These are phyloP conservation scores for Neodiprion lecontei DNA, from an alignment of 1,140 invertebrate genomes.

Conservation along the genomic window DNA sequence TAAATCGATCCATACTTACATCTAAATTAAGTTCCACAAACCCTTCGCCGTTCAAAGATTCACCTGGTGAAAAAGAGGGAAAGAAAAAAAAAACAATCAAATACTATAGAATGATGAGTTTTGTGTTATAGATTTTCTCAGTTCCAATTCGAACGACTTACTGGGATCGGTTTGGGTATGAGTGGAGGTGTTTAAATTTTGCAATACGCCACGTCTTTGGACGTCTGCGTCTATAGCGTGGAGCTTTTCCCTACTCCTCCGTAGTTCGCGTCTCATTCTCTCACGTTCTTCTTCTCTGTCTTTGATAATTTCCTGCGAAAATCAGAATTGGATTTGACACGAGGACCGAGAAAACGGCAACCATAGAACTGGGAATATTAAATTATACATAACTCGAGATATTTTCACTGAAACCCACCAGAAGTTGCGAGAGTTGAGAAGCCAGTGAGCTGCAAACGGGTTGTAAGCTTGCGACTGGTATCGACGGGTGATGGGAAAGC, in stretches of 20 bases:
- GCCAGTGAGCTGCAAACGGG: conserved; percentile 60
- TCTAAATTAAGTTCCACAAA: conserved; percentile 17
- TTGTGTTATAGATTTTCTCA: neutral
- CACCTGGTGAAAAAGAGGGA: conserved; percentile 31
- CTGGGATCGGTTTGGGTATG: conserved; percentile 45
- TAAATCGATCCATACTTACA: neutral
- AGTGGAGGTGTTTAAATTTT: conserved; percentile 31
- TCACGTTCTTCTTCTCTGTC: conserved; percentile 79
- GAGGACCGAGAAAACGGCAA: no score
- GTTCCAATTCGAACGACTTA: conserved; percentile 25
- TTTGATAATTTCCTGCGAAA: conserved; percentile 72
- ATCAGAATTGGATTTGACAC: neutral
- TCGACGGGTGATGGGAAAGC: conserved; percentile 49
- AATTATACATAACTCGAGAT: conserved; percentile 11
- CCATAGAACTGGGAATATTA: conserved; percentile 13
- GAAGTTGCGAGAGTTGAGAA: conserved; percentile 61
- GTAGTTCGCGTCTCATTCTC: conserved; percentile 73
- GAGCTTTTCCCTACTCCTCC: conserved; percentile 74
- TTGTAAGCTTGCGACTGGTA: conserved; percentile 55
- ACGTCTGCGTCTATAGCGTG: conserved; percentile 67
- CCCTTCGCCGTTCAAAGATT: conserved; percentile 35
- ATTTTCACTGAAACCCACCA: conserved; percentile 48
- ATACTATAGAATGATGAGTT: neutral
- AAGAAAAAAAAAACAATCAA: conserved; percentile 20
- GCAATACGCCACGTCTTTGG: conserved; percentile 47